These are phyloP conservation scores for Halictus quadricinctus DNA, from an alignment of 2,888 invertebrate species.

Conservation along the genomic window DNA sequence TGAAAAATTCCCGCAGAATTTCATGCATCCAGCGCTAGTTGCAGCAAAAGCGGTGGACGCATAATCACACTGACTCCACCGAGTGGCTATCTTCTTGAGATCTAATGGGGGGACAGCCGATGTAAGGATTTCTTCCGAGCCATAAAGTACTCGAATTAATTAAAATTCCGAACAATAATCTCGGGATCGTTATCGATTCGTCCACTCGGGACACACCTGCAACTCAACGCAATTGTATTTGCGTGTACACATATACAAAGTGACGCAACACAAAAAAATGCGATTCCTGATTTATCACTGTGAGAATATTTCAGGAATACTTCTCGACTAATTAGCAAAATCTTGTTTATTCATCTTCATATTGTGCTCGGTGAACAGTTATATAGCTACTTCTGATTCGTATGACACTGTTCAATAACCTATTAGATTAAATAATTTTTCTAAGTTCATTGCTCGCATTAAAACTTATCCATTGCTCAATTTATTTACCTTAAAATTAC, in stretches of 20 bases:
- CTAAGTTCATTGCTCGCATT: no score
- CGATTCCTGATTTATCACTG: neutral
- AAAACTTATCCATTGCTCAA: no score
- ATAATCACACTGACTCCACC: neutral
- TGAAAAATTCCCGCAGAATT: neutral
- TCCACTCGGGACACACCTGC: constrained; percentile 13
- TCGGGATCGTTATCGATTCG: constrained; percentile 24
- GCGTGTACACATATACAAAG: neutral
- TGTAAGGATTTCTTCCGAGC: constrained; percentile 12
- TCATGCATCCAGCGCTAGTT: neutral
- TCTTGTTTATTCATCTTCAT: neutral
- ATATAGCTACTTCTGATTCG: neutral
- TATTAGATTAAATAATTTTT: neutral
- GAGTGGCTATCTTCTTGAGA: neutral
- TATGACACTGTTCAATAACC: neutral
- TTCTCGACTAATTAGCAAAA: neutral
- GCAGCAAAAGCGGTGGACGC: neutral
- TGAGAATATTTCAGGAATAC: neutral
- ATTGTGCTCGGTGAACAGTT: neutral
- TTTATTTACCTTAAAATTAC: no score
- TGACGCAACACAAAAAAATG: neutral
- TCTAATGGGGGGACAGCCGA: neutral
- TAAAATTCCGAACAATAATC: constrained; percentile 45
- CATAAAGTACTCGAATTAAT: constrained; percentile 21
- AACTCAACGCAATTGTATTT: neutral